Evolutionary conservation across 2,797 vertebrate species (phyloP).

Genomic region (Pangasius krempfi): DNA sequence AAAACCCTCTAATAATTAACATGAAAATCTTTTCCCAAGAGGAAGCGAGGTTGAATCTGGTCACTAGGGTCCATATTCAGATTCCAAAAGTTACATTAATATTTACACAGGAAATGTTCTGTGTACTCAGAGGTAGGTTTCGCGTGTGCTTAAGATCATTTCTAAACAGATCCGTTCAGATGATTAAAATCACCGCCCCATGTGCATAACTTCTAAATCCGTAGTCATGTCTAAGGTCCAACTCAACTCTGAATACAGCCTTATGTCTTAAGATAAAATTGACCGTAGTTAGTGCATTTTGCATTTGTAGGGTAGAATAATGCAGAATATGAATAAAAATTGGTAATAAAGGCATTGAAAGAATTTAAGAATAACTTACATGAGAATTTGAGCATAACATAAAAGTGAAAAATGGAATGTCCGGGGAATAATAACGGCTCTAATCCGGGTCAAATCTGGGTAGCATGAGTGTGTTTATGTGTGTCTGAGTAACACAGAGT

Average conservation of each 20-base stretch:
- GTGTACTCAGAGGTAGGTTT: too few species aligned
- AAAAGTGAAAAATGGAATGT: background rate
- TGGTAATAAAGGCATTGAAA: background rate
- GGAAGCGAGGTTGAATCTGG: background rate
- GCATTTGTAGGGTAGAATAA: background rate
- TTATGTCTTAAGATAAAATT: background rate
- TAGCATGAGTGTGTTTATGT: background rate
- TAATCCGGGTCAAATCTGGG: background rate
- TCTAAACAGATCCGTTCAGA: too few species aligned
- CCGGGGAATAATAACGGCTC: background rate
- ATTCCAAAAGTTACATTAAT: background rate
- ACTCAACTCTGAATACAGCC: background rate
- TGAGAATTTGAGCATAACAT: background rate
- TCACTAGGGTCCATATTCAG: background rate
- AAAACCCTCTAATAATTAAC: background rate
- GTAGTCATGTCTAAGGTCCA: background rate
- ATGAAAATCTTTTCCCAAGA: background rate
- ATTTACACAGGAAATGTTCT: background rate
- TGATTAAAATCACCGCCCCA: too few species aligned
- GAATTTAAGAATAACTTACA: background rate
- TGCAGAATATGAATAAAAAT: background rate
- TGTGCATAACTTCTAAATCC: too few species aligned
- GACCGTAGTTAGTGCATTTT: too few species aligned
- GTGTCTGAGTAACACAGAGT: background rate
- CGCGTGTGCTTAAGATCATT: too few species aligned